Evolutionary conservation across 2,113 vertebrate genomes (phyloP).

Genomic region (Chunga burmeisteri): DNA sequence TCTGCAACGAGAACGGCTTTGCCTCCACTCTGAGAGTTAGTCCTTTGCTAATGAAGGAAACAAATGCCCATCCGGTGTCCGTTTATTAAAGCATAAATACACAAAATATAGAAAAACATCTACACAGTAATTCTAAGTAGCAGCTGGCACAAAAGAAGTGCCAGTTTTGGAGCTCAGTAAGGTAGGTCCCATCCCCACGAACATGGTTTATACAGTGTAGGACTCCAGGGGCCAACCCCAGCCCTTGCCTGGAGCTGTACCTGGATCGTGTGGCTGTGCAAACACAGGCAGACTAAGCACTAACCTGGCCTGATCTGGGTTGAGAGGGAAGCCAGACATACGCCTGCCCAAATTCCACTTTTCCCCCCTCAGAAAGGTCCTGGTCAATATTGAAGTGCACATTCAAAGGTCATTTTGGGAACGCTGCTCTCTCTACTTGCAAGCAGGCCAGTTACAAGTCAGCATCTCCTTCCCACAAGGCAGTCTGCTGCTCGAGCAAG

Average conservation of each 20-base stretch:
- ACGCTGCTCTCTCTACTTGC: neutral
- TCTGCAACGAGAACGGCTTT: accelerated
- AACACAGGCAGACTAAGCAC: neutral
- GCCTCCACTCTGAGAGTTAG: neutral
- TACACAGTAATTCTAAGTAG: neutral
- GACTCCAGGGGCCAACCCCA: neutral
- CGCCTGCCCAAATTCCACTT: accelerated
- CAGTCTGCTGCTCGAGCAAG: neutral
- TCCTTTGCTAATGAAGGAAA: neutral
- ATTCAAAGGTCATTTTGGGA: neutral
- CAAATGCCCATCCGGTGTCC: neutral
- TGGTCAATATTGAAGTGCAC: neutral
- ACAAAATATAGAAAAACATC: constrained; percentile 7
- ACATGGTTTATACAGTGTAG: accelerated
- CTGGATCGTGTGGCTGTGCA: neutral
- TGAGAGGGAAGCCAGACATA: neutral
- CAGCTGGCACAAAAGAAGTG: neutral
- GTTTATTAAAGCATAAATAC: neutral
- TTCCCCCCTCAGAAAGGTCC: neutral
- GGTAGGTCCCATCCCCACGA: accelerated
- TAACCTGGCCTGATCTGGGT: neutral
- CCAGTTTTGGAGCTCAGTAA: neutral
- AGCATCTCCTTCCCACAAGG: neutral
- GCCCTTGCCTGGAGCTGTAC: neutral
- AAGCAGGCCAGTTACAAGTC: neutral